Conservation (phyloP, 2,888 invertebrate species). For the Clostera curtula region DNA sequence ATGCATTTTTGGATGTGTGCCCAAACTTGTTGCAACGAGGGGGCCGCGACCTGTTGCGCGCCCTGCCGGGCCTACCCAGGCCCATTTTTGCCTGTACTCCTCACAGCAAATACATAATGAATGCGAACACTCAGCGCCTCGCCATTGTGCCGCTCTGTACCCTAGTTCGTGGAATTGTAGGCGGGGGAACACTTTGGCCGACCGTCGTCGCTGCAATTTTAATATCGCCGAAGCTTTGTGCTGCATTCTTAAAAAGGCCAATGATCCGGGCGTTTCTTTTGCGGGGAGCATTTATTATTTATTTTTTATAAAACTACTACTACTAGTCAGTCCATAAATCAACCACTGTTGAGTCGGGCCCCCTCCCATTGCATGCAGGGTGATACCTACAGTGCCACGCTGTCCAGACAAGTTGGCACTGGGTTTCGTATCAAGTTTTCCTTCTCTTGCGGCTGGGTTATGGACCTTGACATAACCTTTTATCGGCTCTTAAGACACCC, state of each 20-base stretch:
- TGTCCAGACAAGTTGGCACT: too few relatives aligned
- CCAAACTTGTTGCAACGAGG: conserved; percentile 69
- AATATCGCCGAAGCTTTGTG: conserved; percentile 31
- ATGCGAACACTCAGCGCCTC: conserved; percentile 52
- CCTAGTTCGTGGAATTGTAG: conserved; percentile 36
- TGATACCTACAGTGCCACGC: too few relatives aligned
- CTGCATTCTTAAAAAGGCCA: conserved; percentile 26
- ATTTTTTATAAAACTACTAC: too few relatives aligned
- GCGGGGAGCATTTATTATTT: too few relatives aligned
- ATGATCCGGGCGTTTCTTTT: conserved; percentile 1
- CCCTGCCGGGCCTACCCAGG: conserved; percentile 43
- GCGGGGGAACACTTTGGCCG: conserved; percentile 38
- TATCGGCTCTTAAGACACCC: too few relatives aligned
- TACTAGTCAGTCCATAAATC: too few relatives aligned
- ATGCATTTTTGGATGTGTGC: conserved; percentile 73
- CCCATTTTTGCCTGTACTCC: conserved; percentile 60
- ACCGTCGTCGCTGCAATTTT: conserved; percentile 29
- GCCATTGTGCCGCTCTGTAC: conserved; percentile 45
- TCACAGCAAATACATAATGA: conserved; percentile 67
- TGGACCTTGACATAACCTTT: too few relatives aligned
- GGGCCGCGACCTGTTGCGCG: conserved; percentile 61
- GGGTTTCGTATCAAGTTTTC: too few relatives aligned
- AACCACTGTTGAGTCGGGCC: too few relatives aligned
- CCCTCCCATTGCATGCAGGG: too few relatives aligned
- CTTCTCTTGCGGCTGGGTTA: too few relatives aligned